Percentiles rank a stretch among this genome's conserved stretches.
Evolutionary conservation across 2,113 vertebrate genomes (phyloP).

Genomic region (Ranitomeya variabilis): DNA sequence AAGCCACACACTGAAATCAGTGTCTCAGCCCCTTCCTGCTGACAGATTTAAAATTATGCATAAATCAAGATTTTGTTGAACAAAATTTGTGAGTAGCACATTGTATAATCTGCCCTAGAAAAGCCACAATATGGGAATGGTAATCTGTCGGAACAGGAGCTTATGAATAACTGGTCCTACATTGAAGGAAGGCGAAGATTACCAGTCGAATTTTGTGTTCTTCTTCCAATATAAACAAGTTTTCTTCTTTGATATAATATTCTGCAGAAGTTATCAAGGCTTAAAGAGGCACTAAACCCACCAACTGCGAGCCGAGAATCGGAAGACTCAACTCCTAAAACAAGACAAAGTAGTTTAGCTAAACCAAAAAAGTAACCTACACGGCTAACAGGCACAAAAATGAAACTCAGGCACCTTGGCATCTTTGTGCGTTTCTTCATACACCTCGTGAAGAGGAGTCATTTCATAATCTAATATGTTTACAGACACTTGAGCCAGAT

Average conservation of each 20-base stretch:
- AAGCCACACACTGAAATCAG: too few species aligned
- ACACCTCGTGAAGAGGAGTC: slow-evolving; percentile 80
- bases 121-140: too few species aligned
- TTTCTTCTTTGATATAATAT: slow-evolving; percentile 86
- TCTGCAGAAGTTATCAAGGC: slow-evolving; percentile 83
- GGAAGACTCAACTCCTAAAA: slow-evolving; percentile 85
- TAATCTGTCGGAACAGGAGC: neutral
- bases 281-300: slow-evolving; percentile 88
- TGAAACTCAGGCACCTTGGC: slow-evolving; percentile 73
- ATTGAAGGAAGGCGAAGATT: slow-evolving; percentile 11
- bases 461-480: slow-evolving; percentile 91
- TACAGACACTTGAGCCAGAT: slow-evolving; percentile 90
- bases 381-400: neutral
- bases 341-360: neutral
- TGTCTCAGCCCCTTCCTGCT: too few species aligned
- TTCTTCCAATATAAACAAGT: slow-evolving; percentile 89
- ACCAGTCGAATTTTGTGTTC: slow-evolving; percentile 92
- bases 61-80: too few species aligned
- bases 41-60: too few species aligned
- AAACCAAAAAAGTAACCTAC: neutral
- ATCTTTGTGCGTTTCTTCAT: slow-evolving; percentile 79
- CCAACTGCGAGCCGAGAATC: slow-evolving; percentile 92
- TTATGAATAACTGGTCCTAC: neutral
- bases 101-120: neutral
- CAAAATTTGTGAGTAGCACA: too few species aligned